Evolutionary conservation across 2,888 invertebrate genomes (phyloP), one percentile per base, ranked within the genome.

Genomic region (Syritta pipiens): DNA sequence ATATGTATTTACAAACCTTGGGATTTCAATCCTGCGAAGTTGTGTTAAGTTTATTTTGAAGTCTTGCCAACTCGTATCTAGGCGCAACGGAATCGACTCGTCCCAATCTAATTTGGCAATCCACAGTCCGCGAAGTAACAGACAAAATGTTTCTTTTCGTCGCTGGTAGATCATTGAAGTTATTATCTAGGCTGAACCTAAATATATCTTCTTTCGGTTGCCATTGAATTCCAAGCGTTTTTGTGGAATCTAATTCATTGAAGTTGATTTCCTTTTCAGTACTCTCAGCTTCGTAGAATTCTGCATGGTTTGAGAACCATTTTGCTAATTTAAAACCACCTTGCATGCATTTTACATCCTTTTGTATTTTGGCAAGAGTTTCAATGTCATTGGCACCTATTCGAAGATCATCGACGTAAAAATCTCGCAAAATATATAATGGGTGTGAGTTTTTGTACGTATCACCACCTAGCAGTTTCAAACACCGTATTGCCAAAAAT

Each of bases 71-170:
- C 35, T 37, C 1, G 51, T 62, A 28, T 46, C 42, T 17, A 63
- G 26, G 30, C 35, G 40, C 51, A 51, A 57, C 28, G 65, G 65
- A 57, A 77, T 28, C 40, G 68, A 57, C 26, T 74, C 71, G 49
- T 79, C 57, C 77, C 75, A 71, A 22, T 69, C 48, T n/a, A n/a
- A n/a, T n/a, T n/a, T n/a, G n/a, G n/a, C n/a, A n/a, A n/a, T n/a
- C n/a, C n/a, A n/a, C 10, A 40, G 6, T 10, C 10, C 10, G n/a
- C 10, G 40, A n/a, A n/a, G n/a, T n/a, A n/a, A n/a, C n/a, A n/a
- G n/a, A n/a, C n/a, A n/a, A n/a, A n/a, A n/a, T n/a, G n/a, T n/a
- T n/a, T n/a, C n/a, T n/a, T n/a, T n/a, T n/a, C n/a, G n/a, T n/a
- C n/a, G n/a, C n/a, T n/a, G n/a, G n/a, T n/a, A n/a, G n/a, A n/a